Evolutionary conservation across 2,888 invertebrate genomes (phyloP).

Genomic region (Clitarchus hookeri): DNA sequence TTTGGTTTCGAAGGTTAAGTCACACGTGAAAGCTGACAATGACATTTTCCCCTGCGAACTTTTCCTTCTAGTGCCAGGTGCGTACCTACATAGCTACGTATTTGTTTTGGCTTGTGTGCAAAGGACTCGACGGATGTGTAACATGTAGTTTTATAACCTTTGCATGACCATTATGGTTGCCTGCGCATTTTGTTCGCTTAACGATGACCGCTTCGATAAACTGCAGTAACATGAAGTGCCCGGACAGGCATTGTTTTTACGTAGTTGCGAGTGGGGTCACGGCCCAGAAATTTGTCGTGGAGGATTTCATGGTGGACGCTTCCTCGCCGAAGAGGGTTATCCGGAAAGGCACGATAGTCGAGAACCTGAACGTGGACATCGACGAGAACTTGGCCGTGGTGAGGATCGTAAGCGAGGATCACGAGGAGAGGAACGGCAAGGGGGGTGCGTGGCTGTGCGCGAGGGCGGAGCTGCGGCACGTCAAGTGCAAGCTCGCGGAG

Average conservation of each 20-base stretch:
- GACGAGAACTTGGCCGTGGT: background rate
- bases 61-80: too few species aligned
- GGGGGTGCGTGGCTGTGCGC: slow-evolving; percentile 28
- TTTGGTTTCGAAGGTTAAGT: background rate
- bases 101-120: background rate
- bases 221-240: background rate
- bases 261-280: background rate
- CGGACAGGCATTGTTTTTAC: background rate
- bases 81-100: too few species aligned
- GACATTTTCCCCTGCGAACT: too few species aligned
- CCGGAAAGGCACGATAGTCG: background rate
- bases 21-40: too few species aligned
- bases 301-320: background rate
- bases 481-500: background rate
- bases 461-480: slow-evolving; percentile 20
- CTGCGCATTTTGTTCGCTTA: background rate
- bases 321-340: background rate
- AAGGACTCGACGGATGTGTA: background rate
- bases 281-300: background rate
- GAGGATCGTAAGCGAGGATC: background rate
- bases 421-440: background rate
- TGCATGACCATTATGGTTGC: background rate
- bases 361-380: background rate
- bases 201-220: background rate
- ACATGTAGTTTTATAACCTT: background rate